These are phyloP conservation scores for Spodoptera littoralis DNA, from an alignment of 2,888 invertebrate species.

Conservation along the genomic window DNA sequence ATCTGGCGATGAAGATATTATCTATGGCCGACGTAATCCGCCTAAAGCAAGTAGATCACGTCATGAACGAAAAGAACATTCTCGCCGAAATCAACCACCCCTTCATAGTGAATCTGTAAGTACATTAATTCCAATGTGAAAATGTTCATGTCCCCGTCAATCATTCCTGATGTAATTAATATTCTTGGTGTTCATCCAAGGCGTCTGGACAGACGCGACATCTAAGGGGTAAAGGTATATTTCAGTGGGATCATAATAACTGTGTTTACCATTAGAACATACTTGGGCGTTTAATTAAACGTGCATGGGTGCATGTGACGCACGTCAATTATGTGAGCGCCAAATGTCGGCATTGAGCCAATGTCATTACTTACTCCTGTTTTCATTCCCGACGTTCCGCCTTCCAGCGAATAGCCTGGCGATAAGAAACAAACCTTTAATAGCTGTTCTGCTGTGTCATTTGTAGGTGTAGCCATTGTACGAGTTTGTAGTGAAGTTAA, in stretches of 20 bases:
- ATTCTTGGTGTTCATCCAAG: constrained; percentile 59
- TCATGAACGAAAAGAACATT: constrained; percentile 98
- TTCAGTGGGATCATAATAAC: constrained; percentile 58
- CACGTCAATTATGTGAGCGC: constrained; percentile 64
- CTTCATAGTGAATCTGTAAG: constrained; percentile 95
- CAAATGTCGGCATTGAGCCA: constrained; percentile 70
- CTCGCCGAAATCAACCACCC: constrained; percentile 97
- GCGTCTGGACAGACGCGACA: constrained; percentile 53
- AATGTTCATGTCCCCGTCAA: constrained; percentile 30
- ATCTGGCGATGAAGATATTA: constrained; percentile 97
- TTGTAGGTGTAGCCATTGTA: constrained; percentile 9
- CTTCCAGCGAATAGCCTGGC: constrained; percentile 32
- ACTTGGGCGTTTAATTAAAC: constrained; percentile 66
- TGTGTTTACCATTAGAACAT: constrained; percentile 58
- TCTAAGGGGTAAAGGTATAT: constrained; percentile 53
- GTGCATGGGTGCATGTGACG: constrained; percentile 66
- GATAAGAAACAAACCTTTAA: constrained; percentile 15
- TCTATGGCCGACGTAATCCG: constrained; percentile 97
- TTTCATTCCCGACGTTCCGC: constrained; percentile 40
- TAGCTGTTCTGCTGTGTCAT: constrained; percentile 22
- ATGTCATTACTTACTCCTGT: constrained; percentile 58
- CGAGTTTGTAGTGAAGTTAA: constrained; percentile 10
- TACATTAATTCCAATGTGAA: constrained; percentile 42
- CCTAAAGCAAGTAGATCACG: constrained; percentile 98
- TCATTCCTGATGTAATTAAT: constrained; percentile 41